Base-by-base conservation (phyloP, 1,140 invertebrate genomes). In the Aricia agestis region DNA sequence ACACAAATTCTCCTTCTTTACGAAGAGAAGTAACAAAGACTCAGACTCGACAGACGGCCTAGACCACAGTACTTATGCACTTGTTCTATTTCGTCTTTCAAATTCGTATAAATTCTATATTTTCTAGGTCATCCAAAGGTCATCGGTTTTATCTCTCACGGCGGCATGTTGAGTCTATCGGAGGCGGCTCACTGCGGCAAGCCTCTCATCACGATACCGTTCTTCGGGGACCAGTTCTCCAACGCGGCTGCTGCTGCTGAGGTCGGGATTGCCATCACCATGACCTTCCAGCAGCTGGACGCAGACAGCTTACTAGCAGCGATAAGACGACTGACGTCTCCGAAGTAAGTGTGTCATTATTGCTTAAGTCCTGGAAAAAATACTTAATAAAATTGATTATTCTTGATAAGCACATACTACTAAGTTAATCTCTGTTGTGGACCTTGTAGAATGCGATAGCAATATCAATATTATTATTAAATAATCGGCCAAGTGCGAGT, bases 141-240 rank as follows among this genome's bases (percentile, higher is more conserved):
- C 0, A 78, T 93, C 57, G 90, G 93, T 2, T 96, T 94, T 76
- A 83, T 96, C 5, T 93, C 94, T 2, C 95, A 96, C 75, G 94
- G 94, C 5, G 95, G 95, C 10, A 92, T 95, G 72, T 84, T 95
- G 11, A 94, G 95, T 65, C 73, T 93, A 1, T 92, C 93, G 2
- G 95, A 96, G 78, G 92, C 93, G 0, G 84, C 94, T 0, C 92
- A 94, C 68, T 90, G 92, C 63, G 95, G 93, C 1, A 92, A 94
- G 7, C 95, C 95, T 0, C 89, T 95, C 78, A 36, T 96, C 1
- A 78, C 92, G 4, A 88, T 94, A 69, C 93, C 93, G 0, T 90
- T 94, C 73, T 94, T 89, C 74, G 94, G 93, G 45, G 94, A 94
- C 77, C 94, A 94, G 74, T 91, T 87, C 74, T 81, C 87, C 13